These are phyloP conservation scores for Diachasma alloeum DNA, from an alignment of 1,140 invertebrate genomes.

Conservation along the genomic window DNA sequence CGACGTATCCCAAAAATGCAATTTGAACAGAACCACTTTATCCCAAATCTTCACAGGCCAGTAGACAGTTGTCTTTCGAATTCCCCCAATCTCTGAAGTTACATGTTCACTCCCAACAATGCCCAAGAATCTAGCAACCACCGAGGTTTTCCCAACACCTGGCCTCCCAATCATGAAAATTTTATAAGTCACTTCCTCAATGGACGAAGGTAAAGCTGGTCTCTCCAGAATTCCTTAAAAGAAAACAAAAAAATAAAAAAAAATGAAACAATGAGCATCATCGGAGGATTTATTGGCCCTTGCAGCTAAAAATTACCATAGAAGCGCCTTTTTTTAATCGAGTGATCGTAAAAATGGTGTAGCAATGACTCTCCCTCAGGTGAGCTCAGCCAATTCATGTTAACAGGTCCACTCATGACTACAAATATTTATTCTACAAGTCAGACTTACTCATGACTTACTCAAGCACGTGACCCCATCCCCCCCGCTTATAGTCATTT, in stretches of 20 bases:
- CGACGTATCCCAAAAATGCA: constrained; percentile 72
- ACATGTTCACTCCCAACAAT: constrained; percentile 41
- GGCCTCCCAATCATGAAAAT: constrained; percentile 68
- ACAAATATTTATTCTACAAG: not conserved
- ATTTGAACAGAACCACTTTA: constrained; percentile 67
- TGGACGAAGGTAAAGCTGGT: constrained; percentile 61
- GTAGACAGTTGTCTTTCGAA: constrained; percentile 67
- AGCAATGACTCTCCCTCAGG: constrained; percentile 61
- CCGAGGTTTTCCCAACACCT: constrained; percentile 68
- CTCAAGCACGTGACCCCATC: not conserved
- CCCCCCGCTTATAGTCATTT: not conserved
- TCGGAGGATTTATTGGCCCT: not conserved
- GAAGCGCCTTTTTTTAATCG: constrained; percentile 55
- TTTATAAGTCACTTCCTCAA: constrained; percentile 71
- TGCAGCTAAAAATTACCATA: constrained; percentile 51
- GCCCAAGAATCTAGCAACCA: constrained; percentile 66
- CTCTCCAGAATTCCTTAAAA: constrained; percentile 68
- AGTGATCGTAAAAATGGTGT: constrained; percentile 61
- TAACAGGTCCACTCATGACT: constrained; percentile 41
- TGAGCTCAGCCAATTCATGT: constrained; percentile 61
- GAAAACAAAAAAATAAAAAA: constrained; percentile 27
- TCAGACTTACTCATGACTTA: not conserved
- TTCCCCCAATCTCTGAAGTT: constrained; percentile 68
- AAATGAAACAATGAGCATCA: no score
- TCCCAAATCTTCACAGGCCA: constrained; percentile 71